Evolutionary conservation across 1,140 invertebrate genomes (phyloP).

Genomic region (Trinorchestia longiramus): DNA sequence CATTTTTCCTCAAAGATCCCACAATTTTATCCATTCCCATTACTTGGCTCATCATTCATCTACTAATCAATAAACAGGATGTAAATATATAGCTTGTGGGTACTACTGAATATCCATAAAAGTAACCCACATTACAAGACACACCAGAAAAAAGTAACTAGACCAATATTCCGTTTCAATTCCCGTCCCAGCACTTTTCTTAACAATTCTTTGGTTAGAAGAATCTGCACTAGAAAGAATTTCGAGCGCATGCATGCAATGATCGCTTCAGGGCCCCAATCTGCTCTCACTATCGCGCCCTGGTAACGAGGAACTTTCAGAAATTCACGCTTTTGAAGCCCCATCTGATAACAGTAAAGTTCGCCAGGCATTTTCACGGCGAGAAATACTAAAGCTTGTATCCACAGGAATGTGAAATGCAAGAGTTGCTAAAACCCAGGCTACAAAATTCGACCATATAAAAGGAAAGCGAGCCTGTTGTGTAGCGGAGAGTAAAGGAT

Average conservation of each 20-base stretch:
- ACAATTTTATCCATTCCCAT: too few species aligned
- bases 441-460: neutral
- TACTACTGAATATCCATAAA: neutral
- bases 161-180: neutral
- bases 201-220: neutral
- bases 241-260: slow-evolving; percentile 6
- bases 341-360: slow-evolving; percentile 44
- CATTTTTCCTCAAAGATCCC: too few species aligned
- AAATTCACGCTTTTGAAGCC: slow-evolving; percentile 41
- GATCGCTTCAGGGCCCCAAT: slow-evolving; percentile 2
- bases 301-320: slow-evolving; percentile 5
- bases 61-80: too few species aligned
- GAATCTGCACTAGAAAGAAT: neutral
- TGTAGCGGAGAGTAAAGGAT: neutral
- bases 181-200: neutral
- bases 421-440: neutral
- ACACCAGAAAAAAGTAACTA: neutral
- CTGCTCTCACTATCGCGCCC: neutral
- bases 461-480: neutral
- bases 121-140: neutral
- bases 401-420: neutral
- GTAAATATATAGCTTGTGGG: neutral
- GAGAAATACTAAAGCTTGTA: neutral
- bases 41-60: too few species aligned
- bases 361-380: neutral